These are phyloP conservation scores for Uropetala carovei DNA, from an alignment of 2,888 invertebrate genomes.

Conservation along the genomic window DNA sequence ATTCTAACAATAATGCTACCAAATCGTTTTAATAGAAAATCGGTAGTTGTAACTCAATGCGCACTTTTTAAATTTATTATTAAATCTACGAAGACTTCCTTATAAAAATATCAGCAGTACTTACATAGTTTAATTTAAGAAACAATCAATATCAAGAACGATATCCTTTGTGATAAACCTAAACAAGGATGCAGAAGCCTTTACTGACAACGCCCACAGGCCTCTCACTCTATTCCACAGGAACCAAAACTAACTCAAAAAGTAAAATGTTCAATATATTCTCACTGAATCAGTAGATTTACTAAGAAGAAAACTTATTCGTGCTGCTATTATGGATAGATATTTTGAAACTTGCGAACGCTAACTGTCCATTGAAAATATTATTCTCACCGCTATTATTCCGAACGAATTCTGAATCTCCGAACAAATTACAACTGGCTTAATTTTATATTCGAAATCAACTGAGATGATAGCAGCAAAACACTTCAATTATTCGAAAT, in stretches of 20 bases:
- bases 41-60: too few species aligned
- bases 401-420: background rate
- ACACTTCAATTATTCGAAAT: slow-evolving; percentile 21
- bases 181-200: background rate
- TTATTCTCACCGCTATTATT: background rate
- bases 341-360: background rate
- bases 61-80: too few species aligned
- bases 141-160: background rate
- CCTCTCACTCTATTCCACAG: background rate
- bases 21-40: too few species aligned
- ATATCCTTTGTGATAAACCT: background rate
- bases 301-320: background rate
- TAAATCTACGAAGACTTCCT: too few species aligned
- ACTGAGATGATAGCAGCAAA: background rate
- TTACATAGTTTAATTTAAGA: background rate
- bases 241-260: background rate
- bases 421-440: background rate
- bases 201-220: background rate
- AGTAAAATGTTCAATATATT: background rate
- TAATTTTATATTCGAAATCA: background rate
- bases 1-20: too few species aligned
- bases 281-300: background rate
- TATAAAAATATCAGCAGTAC: background rate
- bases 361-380: background rate
- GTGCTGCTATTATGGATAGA: background rate